A percentile compares a stretch with the other conserved stretches of the same genome.
These are phyloP conservation scores for Lytechinus variegatus DNA, from an alignment of 35 echinoderm and acorn worm species.

Conservation along the genomic window DNA sequence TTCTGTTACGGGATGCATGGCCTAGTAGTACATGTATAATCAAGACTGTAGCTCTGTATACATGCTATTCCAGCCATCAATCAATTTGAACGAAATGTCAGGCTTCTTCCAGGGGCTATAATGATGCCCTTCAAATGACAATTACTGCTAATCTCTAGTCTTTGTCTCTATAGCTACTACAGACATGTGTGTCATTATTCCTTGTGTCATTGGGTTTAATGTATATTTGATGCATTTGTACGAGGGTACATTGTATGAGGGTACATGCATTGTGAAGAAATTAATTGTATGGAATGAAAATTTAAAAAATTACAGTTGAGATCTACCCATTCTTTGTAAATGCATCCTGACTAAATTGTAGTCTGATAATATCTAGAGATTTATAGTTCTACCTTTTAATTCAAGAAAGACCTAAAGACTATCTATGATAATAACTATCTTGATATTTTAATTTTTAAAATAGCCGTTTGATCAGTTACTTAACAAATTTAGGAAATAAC, in stretches of 20 bases:
- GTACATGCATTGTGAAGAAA: background rate
- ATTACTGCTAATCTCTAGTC: slow-evolving; percentile 25
- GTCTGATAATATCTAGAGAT: no score
- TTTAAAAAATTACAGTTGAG: background rate
- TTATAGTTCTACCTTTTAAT: no score
- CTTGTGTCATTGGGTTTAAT: background rate
- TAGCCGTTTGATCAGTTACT: no score
- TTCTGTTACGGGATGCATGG: background rate
- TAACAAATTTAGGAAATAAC: no score
- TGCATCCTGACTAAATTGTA: background rate
- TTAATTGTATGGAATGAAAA: background rate
- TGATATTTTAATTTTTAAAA: no score
- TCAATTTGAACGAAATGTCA: slow-evolving; percentile 31
- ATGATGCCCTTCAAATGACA: slow-evolving; percentile 42
- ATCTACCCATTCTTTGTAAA: background rate
- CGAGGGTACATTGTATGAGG: background rate
- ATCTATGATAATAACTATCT: no score
- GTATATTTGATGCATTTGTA: background rate
- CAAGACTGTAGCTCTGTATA: background rate
- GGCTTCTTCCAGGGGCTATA: slow-evolving; percentile 25
- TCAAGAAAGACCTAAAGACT: no score
- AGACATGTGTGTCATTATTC: background rate
- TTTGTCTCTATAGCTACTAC: background rate
- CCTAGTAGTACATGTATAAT: no score
- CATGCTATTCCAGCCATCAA: slow-evolving; percentile 9